Evolutionary conservation across 2,888 invertebrate species (phyloP).

Genomic region (Podotricha telesiphe): DNA sequence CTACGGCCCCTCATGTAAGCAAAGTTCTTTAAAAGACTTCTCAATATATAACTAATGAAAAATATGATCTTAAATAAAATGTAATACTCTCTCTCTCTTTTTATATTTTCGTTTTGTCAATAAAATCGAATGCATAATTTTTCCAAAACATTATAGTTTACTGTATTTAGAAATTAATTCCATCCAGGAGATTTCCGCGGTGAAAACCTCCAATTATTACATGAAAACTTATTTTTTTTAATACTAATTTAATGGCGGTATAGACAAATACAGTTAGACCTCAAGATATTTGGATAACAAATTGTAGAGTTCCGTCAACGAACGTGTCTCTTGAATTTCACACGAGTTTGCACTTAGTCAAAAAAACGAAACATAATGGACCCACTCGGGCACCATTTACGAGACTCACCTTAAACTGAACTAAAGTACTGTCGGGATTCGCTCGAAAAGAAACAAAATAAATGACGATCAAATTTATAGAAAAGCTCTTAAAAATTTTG

Average conservation of each 20-base stretch:
- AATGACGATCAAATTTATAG: slow-evolving; percentile 26
- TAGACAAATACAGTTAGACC: slow-evolving; percentile 6
- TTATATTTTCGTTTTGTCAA: no score
- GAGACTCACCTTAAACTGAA: slow-evolving; percentile 49
- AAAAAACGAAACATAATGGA: slow-evolving; percentile 48
- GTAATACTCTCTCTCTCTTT: no score
- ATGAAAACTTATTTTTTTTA: no score
- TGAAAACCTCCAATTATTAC: no score
- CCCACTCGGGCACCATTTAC: slow-evolving; percentile 46
- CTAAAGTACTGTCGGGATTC: slow-evolving; percentile 45
- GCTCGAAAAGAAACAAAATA: slow-evolving; percentile 22
- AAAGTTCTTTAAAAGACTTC: no score
- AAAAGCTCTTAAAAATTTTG: slow-evolving; percentile 22
- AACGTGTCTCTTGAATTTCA: slow-evolving; percentile 43
- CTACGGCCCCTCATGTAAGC: no score
- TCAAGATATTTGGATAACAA: slow-evolving; percentile 31
- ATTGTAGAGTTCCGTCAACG: slow-evolving; percentile 38
- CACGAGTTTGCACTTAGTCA: slow-evolving; percentile 47
- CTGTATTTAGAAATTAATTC: no score
- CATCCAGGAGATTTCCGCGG: no score
- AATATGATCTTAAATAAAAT: no score
- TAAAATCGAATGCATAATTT: no score
- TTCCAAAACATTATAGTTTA: no score
- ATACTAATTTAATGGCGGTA: slow-evolving; percentile 6
- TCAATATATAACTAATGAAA: no score